Evolutionary conservation across 2,888 invertebrate genomes (phyloP), one percentile per base, ranked within the genome.

Genomic region (Sphecodes monilicornis): DNA sequence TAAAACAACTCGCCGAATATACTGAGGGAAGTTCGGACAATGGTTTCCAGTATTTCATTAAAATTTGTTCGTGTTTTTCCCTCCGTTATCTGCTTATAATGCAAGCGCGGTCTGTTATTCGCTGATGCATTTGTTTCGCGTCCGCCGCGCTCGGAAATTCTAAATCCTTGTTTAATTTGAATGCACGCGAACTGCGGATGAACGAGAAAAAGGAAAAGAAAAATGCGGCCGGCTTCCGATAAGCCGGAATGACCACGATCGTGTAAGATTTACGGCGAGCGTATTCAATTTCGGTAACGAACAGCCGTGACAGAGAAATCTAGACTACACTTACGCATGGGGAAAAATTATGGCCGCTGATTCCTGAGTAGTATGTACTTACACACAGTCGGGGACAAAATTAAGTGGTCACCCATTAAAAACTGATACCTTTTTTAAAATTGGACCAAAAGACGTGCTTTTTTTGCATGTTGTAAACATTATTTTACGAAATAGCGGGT

Each of bases 261-360:
- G 43, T 18, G 70, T 46, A 29, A 70, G 70, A 70, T 70, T 70
- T 46, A 70, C 70, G 46, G 70, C 43, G 29, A 29, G 8, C 69
- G 69, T 69, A 69, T 69, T 69, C 69, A 69, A 69, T 69, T 69
- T 41, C 18, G 69, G 69, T 41, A 69, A 43, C 43, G 70, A 70
- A 70, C 41, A 70, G 26, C 13, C 18, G 29, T 26, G 70, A 29
- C n/a, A 16, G 43, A 43, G 70, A 70, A 70, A 46, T 46, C 70
- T 70, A 29, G 43, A 18, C 18, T 18, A 10, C 43, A 1, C 8
- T n/a, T 10, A 18, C 43, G 29, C 29, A 22, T 29, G 1, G 6
- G 11, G 18, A 18, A 70, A 70, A 70, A 18, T 70, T 70, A 70
- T 18, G 70, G 26, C 46, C 10, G 18, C 4, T 13, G 18, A 29